Conservation (phyloP, 2,888 invertebrate species). For the Callosobruchus maculatus region DNA sequence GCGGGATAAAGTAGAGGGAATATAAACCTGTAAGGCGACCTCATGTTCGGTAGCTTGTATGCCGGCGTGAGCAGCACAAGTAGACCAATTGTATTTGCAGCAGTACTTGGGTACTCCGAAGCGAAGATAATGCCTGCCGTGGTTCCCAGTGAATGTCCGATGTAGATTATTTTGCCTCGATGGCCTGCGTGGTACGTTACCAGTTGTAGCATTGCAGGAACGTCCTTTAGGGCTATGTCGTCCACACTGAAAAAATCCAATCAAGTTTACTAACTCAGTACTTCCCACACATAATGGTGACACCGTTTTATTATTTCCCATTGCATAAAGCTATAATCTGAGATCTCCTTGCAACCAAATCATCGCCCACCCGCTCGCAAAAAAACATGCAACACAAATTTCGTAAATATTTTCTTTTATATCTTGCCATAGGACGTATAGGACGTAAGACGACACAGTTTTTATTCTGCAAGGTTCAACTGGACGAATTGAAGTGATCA, state of each 20-base stretch:
- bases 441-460: too few relatives aligned
- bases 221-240: conserved; percentile 58
- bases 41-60: conserved; percentile 52
- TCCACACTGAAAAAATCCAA: conserved; percentile 56
- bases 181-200: conserved; percentile 47
- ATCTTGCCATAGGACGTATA: too few relatives aligned
- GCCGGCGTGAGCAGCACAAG: conserved; percentile 56
- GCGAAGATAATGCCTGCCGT: conserved; percentile 57
- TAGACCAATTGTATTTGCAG: conserved; percentile 50
- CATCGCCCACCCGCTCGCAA: too few relatives aligned
- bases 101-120: conserved; percentile 55
- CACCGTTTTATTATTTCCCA: too few relatives aligned
- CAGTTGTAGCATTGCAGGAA: conserved; percentile 56
- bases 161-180: conserved; percentile 46
- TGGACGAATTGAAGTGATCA: too few relatives aligned
- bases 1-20: conserved; percentile 54
- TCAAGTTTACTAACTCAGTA: too few relatives aligned
- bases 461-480: too few relatives aligned
- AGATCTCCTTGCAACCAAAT: too few relatives aligned
- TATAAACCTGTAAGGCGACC: conserved; percentile 61
- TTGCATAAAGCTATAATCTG: too few relatives aligned
- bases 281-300: too few relatives aligned
- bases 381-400: too few relatives aligned
- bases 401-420: too few relatives aligned
- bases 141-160: conserved; percentile 61